Conservation (phyloP, 23 tunicate species). For the Styela clava region DNA sequence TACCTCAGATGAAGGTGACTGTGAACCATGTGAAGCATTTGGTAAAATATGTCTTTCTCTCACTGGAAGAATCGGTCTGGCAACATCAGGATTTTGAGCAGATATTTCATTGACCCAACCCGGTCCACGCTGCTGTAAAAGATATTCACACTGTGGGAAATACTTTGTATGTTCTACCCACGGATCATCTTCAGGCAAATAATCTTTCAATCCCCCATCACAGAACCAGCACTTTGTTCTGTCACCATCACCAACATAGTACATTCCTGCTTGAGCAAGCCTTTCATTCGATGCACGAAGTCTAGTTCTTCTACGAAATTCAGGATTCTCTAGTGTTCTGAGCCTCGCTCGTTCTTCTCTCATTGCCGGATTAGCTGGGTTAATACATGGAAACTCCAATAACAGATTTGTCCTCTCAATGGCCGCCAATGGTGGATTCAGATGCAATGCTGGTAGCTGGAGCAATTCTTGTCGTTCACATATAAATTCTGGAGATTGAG, state of each 20-base stretch:
- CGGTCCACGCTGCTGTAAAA: slow-evolving; percentile 4
- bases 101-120: not conserved
- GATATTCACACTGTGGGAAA: slow-evolving; percentile 7
- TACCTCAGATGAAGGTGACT: not conserved
- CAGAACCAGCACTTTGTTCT: slow-evolving; percentile 12
- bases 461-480: not conserved
- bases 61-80: not conserved
- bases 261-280: slow-evolving; percentile 2
- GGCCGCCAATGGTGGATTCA: not conserved
- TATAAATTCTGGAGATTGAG: not conserved
- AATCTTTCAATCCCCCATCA: slow-evolving; percentile 10
- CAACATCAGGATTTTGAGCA: not conserved
- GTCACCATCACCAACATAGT: not conserved
- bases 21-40: not conserved
- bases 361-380: not conserved
- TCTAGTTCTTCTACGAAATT: slow-evolving; percentile 1
- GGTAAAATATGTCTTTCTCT: not conserved
- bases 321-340: not conserved
- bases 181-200: not conserved
- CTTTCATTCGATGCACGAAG: slow-evolving; percentile 15
- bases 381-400: not conserved
- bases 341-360: slow-evolving; percentile 7
- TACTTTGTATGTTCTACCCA: slow-evolving; percentile 7
- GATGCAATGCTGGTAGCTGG: not conserved
- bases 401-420: not conserved